Base-by-base conservation (phyloP, 2,113 vertebrate species). In the Chloropsis cyanopogon region DNA sequence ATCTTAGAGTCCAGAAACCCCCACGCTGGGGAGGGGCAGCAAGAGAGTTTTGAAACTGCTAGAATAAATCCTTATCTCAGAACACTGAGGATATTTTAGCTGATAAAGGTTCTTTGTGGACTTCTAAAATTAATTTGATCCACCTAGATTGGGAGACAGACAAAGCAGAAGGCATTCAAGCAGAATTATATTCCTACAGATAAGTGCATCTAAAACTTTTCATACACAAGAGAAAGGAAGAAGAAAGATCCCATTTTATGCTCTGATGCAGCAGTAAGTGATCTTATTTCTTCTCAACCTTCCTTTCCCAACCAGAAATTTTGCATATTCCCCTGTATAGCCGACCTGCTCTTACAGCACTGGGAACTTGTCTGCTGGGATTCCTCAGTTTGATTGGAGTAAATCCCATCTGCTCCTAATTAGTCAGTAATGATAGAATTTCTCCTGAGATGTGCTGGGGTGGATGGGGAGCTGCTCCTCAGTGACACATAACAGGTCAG, bases 21-120 rank as follows among this genome's bases (percentile, higher is more conserved):
- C 76, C 79, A 77, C 2, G 0, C 24, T 83, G 56, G 82, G 86
- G 85, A 92, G 47, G 15, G 15, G 66, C 66, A 90, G 69, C 50
- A 64, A 91, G 46, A 81, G 17, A 90, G 44, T 73, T 95, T 82
- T 93, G 82, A 85, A 95, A 87, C 46, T 65, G 52, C 42, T 92
- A 56, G 88, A 93, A 93, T 96, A 93, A 96, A 95, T 96, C 76
- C 52, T 94, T 95, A 83, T 96, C 94, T 93, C 79, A 71, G 60
- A 95, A 56, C 75, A 68, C 47, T 47, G 25, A 26, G 52, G 64
- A 91, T 81, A 33, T 71, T 88, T 94, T 53, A 86, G 63, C 46
- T 92, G 71, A 96, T 94, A 93, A 86, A 92, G 18, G 20, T 44
- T 81, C 79, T 77, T 87, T 42, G 46, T 83, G 68, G 64, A 68